These are phyloP conservation scores for Matsumyia berberina DNA, from an alignment of 2,888 invertebrate species.

Conservation along the genomic window DNA sequence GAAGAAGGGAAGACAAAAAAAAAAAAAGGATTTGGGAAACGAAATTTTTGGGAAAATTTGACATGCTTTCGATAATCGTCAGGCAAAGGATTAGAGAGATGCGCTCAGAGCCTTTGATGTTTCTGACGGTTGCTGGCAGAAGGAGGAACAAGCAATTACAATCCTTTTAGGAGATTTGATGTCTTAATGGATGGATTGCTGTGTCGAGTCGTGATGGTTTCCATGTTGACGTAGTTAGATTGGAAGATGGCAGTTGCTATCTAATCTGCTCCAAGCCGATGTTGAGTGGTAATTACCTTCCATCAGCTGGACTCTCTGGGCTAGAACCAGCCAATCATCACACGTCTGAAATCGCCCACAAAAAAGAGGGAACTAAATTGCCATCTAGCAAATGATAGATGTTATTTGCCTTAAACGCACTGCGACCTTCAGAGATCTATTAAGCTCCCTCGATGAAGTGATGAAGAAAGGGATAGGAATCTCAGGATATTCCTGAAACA, in stretches of 20 bases:
- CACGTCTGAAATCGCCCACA: too few species aligned
- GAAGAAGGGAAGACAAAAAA: not conserved
- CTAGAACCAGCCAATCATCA: too few species aligned
- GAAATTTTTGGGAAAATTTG: conserved; percentile 49
- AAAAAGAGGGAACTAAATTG: too few species aligned
- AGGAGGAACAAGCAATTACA: conserved; percentile 29
- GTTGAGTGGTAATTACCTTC: too few species aligned
- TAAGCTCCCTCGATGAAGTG: too few species aligned
- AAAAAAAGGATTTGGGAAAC: conserved; percentile 10
- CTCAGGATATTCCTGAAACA: too few species aligned
- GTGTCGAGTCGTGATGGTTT: conserved; percentile 6
- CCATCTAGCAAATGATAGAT: too few species aligned
- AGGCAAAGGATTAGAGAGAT: conserved; percentile 50
- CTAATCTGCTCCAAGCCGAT: not conserved
- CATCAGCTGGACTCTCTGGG: too few species aligned
- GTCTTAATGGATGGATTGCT: conserved; percentile 1
- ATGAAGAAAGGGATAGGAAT: too few species aligned
- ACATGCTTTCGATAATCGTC: conserved; percentile 65
- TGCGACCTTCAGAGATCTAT: too few species aligned
- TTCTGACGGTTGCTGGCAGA: not conserved
- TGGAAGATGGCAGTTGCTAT: not conserved
- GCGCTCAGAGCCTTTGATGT: conserved; percentile 58
- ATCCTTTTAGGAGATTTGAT: conserved; percentile 53
- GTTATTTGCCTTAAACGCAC: too few species aligned
- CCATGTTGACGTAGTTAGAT: conserved; percentile 2